A percentile compares a stretch with the other conserved stretches of the same genome.
phyloP scores from a whole-genome alignment of 2,113 vertebrate species.

The Synodontis membranacea region DNA sequence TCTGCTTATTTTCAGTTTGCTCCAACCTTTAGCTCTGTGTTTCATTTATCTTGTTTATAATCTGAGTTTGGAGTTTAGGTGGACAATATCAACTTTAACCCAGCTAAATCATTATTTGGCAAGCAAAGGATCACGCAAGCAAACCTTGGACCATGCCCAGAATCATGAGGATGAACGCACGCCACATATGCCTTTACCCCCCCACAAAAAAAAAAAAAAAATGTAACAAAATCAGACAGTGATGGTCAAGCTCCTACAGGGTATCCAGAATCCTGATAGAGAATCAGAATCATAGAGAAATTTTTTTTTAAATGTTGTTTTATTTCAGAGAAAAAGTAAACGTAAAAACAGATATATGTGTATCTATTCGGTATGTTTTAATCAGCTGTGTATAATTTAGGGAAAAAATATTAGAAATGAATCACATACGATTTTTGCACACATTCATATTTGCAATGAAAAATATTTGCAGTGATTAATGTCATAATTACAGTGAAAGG shows the following conservation, averaged over 20 bases:
- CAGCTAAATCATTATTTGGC: too few relatives aligned
- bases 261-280: background rate
- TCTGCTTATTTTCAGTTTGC: conserved; percentile 33
- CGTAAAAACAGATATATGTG: too few relatives aligned
- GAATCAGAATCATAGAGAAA: background rate
- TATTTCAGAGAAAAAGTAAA: too few relatives aligned
- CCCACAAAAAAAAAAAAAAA: conserved; percentile 39
- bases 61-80: conserved; percentile 61
- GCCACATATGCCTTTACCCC: background rate
- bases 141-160: conserved; percentile 43
- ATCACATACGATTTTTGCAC: too few relatives aligned
- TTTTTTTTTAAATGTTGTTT: too few relatives aligned
- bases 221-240: conserved; percentile 58
- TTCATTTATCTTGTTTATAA: conserved; percentile 42
- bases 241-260: conserved; percentile 49
- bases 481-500: too few relatives aligned
- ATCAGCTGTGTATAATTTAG: too few relatives aligned
- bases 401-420: too few relatives aligned
- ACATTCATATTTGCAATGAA: too few relatives aligned
- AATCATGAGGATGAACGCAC: conserved; percentile 41
- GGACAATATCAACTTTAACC: conserved; percentile 72
- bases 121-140: conserved; percentile 68
- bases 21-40: conserved; percentile 37
- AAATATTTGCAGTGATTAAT: too few relatives aligned
- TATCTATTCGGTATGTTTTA: too few relatives aligned